These are phyloP conservation scores for Teleopsis dalmanni DNA, from an alignment of 1,140 invertebrate species.

Conservation along the genomic window DNA sequence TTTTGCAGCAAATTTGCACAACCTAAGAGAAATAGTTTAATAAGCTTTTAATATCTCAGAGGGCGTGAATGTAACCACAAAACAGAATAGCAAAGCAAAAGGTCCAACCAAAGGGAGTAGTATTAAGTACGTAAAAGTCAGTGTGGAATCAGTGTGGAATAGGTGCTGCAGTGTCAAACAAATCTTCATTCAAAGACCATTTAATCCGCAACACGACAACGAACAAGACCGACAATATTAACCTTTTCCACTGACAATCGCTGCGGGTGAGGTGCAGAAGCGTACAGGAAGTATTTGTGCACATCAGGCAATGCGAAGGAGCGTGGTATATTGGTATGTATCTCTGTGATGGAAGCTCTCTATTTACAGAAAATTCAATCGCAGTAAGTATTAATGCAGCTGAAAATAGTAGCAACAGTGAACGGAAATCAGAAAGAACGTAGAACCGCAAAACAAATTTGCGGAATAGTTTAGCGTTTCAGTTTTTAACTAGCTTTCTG, in stretches of 20 bases:
- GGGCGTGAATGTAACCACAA: no score
- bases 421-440: neutral
- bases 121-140: neutral
- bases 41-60: conserved; percentile 7
- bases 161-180: conserved; percentile 6
- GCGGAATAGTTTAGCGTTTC: conserved; percentile 3
- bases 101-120: neutral
- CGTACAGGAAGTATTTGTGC: neutral
- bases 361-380: no score
- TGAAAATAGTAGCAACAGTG: neutral
- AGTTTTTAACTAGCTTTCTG: no score
- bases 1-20: no score
- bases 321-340: no score
- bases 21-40: no score
- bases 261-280: neutral
- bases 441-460: conserved; percentile 7
- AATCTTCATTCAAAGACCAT: conserved; percentile 10
- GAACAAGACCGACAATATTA: conserved; percentile 4
- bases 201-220: conserved; percentile 10
- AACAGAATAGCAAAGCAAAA: neutral
- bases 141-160: neutral
- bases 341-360: no score
- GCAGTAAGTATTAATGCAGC: no score
- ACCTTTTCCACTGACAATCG: conserved; percentile 1
- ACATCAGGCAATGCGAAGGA: neutral